Percentiles rank a stretch among this genome's conserved stretches.
These are phyloP conservation scores for Echinometra lucunter DNA, from an alignment of 53 echinoderm and acorn worm species.

Conservation along the genomic window DNA sequence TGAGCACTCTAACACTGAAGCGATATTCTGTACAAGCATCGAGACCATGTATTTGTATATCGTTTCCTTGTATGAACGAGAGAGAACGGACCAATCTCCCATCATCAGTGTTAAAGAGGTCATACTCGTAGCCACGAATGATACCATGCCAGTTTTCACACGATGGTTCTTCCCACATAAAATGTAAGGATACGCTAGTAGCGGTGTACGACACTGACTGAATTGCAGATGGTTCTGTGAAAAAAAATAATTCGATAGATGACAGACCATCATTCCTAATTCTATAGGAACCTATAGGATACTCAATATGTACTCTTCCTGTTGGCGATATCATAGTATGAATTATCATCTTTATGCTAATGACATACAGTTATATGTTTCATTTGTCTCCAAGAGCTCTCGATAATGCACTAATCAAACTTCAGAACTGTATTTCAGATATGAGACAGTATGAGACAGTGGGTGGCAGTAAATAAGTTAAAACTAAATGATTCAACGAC, in stretches of 20 bases:
- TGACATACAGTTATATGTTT: too few relatives aligned
- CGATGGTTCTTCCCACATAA: neutral
- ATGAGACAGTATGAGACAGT: too few relatives aligned
- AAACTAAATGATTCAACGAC: too few relatives aligned
- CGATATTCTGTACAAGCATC: neutral
- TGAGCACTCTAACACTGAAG: neutral
- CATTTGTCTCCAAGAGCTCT: too few relatives aligned
- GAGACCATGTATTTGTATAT: neutral
- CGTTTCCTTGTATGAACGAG: neutral
- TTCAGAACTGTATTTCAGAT: too few relatives aligned
- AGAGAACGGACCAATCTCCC: neutral
- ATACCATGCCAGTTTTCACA: constrained; percentile 10
- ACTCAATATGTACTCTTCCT: too few relatives aligned
- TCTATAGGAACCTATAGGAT: too few relatives aligned
- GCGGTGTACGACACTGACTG: neutral
- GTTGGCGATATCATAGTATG: too few relatives aligned
- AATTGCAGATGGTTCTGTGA: neutral
- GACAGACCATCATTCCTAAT: neutral
- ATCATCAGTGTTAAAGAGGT: neutral
- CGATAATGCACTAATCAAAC: too few relatives aligned
- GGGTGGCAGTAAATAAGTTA: too few relatives aligned
- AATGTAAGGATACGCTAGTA: neutral
- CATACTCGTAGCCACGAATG: neutral
- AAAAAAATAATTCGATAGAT: neutral
- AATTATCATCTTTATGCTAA: too few relatives aligned